phyloP scores from a whole-genome alignment of 2,797 vertebrate species.

The Acanthopagrus latus region DNA sequence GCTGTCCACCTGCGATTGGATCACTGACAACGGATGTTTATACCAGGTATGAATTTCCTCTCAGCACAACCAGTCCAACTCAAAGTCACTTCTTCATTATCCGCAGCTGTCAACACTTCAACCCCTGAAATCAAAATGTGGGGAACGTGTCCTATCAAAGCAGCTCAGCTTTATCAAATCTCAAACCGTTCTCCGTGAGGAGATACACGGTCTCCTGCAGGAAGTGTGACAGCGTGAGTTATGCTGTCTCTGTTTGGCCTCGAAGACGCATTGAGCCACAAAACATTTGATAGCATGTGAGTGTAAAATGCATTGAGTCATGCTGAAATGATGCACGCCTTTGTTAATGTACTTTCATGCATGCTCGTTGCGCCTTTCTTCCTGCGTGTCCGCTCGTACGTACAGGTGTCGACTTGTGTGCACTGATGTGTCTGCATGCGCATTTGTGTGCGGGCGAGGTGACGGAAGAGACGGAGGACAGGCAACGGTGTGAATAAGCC shows the following conservation, averaged over 20 bases:
- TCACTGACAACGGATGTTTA: no score
- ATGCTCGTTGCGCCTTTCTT: not conserved
- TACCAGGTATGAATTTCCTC: no score
- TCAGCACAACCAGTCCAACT: no score
- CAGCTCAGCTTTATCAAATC: not conserved
- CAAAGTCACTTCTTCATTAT: not conserved
- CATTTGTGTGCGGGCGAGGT: slow-evolving; percentile 14
- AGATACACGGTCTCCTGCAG: not conserved
- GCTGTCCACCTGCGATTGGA: no score
- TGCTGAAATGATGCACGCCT: not conserved
- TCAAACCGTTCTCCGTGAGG: not conserved
- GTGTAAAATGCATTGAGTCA: not conserved
- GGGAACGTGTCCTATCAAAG: not conserved
- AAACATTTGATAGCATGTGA: not conserved
- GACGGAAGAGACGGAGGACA: slow-evolving; percentile 50
- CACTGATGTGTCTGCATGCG: not conserved
- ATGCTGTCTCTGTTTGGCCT: not conserved
- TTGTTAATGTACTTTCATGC: not conserved
- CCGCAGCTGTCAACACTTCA: not conserved
- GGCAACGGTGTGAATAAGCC: slow-evolving; percentile 52
- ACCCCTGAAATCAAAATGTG: not conserved
- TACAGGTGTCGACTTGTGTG: slow-evolving; percentile 20
- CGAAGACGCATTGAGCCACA: not conserved
- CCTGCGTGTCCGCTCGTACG: not conserved
- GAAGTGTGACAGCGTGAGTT: slow-evolving; percentile 1